These are phyloP conservation scores for Cheirogaleus major DNA, from an alignment of 2,797 vertebrate genomes.

Conservation along the genomic window DNA sequence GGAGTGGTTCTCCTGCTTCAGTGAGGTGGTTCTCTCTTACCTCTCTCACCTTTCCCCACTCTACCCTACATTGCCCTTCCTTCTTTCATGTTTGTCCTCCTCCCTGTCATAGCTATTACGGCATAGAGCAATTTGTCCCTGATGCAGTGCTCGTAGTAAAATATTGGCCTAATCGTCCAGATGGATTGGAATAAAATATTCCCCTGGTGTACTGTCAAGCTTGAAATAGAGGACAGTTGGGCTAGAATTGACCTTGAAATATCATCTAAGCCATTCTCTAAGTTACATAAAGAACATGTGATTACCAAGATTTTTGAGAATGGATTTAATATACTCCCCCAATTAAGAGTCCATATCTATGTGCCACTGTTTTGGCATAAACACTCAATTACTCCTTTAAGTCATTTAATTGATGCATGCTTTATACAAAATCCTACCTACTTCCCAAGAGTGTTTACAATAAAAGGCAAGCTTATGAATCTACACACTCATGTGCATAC, in stretches of 20 bases:
- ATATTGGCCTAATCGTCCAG: not conserved
- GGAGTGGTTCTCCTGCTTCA: not conserved
- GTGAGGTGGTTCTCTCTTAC: not conserved
- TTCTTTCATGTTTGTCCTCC: not conserved
- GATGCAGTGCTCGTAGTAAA: not conserved
- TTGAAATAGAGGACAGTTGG: not conserved
- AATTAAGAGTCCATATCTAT: not conserved
- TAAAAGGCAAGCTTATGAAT: not conserved
- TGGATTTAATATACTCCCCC: not conserved
- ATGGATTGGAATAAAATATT: not conserved
- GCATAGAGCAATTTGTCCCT: not conserved
- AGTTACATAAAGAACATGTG: not conserved
- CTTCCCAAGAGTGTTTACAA: not conserved
- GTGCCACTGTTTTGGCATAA: not conserved
- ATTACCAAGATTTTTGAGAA: not conserved
- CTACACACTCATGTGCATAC: accelerated
- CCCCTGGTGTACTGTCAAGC: not conserved
- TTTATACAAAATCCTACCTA: not conserved
- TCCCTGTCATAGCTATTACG: not conserved
- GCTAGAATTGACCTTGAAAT: not conserved
- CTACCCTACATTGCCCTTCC: not conserved
- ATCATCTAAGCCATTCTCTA: not conserved
- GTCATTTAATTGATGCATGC: not conserved
- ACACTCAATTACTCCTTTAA: not conserved
- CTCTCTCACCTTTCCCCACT: not conserved